Evolutionary conservation across 2,888 invertebrate species (phyloP).

Genomic region (Netelia inedita): DNA sequence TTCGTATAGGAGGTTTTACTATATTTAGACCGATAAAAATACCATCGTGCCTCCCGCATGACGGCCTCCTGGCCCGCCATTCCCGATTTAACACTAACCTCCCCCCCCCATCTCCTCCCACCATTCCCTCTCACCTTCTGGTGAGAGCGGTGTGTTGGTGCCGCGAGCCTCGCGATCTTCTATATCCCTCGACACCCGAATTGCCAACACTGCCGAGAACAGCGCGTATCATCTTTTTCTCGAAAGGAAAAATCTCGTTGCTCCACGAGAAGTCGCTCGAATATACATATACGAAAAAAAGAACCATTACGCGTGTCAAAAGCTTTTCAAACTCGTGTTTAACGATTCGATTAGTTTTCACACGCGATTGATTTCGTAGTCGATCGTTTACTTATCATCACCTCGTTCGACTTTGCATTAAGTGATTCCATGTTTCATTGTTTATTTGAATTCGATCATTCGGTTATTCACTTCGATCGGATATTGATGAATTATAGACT

Average conservation of each 20-base stretch:
- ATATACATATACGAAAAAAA: background rate
- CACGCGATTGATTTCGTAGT: no score
- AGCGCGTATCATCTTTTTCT: slow-evolving; percentile 7
- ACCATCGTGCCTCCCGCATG: slow-evolving; percentile 84
- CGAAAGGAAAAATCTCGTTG: background rate
- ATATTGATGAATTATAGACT: no score
- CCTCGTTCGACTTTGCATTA: no score
- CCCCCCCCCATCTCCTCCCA: slow-evolving; percentile 6
- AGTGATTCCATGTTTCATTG: no score
- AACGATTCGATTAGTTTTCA: no score
- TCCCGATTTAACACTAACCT: slow-evolving; percentile 80
- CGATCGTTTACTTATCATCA: no score
- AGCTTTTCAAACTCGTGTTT: no score
- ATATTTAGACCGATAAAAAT: slow-evolving; percentile 85
- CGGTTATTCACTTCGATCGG: no score
- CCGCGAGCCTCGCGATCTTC: slow-evolving; percentile 20
- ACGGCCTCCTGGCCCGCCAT: slow-evolving; percentile 83
- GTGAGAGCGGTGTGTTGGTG: background rate
- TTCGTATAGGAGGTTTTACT: slow-evolving; percentile 82
- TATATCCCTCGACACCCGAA: slow-evolving; percentile 22
- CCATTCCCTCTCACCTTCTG: slow-evolving; percentile 11
- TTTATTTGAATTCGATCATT: no score
- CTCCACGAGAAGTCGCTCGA: background rate
- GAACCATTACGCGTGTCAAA: no score
- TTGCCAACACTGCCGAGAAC: slow-evolving; percentile 10